Evolutionary conservation across 1,140 invertebrate genomes (phyloP).

Genomic region (Aplysia californica): DNA sequence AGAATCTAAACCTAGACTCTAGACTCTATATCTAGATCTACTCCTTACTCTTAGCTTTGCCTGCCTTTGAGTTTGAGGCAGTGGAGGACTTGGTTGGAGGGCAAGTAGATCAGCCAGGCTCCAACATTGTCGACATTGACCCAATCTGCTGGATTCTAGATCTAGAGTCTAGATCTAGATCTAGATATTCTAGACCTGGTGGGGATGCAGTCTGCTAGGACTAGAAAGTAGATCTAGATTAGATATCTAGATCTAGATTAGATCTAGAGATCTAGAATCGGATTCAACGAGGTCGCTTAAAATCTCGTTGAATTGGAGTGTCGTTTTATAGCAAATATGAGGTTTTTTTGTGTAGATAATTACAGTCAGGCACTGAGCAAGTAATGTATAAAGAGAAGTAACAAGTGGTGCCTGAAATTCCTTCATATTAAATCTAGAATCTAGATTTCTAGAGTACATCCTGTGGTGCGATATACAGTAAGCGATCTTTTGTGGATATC

Average conservation of each 20-base stretch:
- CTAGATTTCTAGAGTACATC: too few species aligned
- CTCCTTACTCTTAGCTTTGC: not conserved
- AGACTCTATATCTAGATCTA: not conserved
- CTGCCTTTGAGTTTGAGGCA: not conserved
- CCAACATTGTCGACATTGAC: not conserved
- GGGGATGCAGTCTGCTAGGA: not conserved
- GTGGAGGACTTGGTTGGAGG: not conserved
- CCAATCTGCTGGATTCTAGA: not conserved
- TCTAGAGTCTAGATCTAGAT: not conserved
- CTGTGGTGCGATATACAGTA: too few species aligned
- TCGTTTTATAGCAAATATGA: not conserved
- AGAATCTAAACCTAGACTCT: too few species aligned
- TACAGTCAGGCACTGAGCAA: not conserved
- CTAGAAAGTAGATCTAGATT: too few species aligned
- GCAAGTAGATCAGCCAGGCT: not conserved
- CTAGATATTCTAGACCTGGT: not conserved
- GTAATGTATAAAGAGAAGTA: too few species aligned
- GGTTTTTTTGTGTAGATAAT: not conserved
- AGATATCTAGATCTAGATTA: too few species aligned
- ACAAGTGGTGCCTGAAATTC: too few species aligned
- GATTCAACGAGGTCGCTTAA: too few species aligned
- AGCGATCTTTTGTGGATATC: too few species aligned
- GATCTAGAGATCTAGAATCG: too few species aligned
- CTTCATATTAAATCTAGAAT: too few species aligned
- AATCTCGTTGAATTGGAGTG: too few species aligned